Evolutionary conservation across 2,888 invertebrate species (phyloP), one percentile per base, ranked within the genome.

Genomic region (Fragum whitleyi): DNA sequence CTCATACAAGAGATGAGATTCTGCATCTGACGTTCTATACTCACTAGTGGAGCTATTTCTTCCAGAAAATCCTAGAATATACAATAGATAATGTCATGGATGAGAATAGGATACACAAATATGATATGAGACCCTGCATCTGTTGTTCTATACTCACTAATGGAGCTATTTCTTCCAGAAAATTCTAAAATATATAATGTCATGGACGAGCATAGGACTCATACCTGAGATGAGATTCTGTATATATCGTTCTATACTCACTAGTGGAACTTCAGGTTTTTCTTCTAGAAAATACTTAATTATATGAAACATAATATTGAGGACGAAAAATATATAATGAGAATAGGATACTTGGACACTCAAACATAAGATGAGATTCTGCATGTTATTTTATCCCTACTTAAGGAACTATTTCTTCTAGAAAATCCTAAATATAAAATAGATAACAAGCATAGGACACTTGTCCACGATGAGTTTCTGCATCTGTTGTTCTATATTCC

Each of bases 321-420:
- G n/a, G n/a, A n/a, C n/a, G n/a, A n/a, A n/a, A n/a, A n/a, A n/a
- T n/a, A n/a, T n/a, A 90, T 0, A 89, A 88, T 9, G 92, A 90
- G 76, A 93, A 88, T 26, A 93, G 77, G n/a, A 90, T 86, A 28
- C n/a, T n/a, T n/a, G n/a, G n/a, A 90, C 86, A 28, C 89, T 91
- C 88, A 92, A 91, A 79, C 90, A 89, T 55, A 88, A 80, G 19
- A 92, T 86, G 59, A 92, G 81, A 29, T 85, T 88, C 86, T 91
- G 91, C 90, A 92, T 91, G 86, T 92, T 86, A 85, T 69, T 89
- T 89, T 51, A 91, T 90, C 77, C 91, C 90, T 73, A 92, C 88
- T 42, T 90, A 80, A 0, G 91, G 91, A 1, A 90, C 91, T 9
- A 91, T 65, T 7, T 81, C 85, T n/a, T 91, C 88, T 73, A 89